Evolutionary conservation across 2,797 vertebrate species (phyloP), one percentile per base, ranked within the genome.

Genomic region (Anguilla pacifica): DNA sequence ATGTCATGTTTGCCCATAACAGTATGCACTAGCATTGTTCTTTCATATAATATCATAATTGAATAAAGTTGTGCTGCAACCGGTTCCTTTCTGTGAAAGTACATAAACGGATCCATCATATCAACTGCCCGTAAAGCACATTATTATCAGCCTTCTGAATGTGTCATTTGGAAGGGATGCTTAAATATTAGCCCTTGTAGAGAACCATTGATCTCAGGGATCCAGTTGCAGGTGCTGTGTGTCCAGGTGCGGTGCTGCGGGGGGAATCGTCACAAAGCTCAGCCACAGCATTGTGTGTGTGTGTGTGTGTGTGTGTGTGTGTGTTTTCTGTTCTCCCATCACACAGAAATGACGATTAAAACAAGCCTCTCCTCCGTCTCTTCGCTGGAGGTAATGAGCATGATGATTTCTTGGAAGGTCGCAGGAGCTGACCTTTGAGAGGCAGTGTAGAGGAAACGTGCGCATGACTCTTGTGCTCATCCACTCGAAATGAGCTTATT

Each of bases 361-460:
- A 46, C 15, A 17, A 39, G 81, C n/a, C n/a, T 70, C 57, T 53
- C 3, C 90, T 86, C 88, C 83, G 91, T 93, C 95, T 95, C 95
- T 94, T 93, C 93, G 94, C 93, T 92, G 90, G 91, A 89, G 92
- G 93, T 96, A 95, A 95, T 92, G 92, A 90, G 94, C 95, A 91
- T 39, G 55, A 61, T 17, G 3, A 11, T 85, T n/a, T 57, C 49
- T 31, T 4, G 94, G 94, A 92, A 92, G 92, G 93, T 95, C 95
- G 95, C 93, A 93, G 93, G 88, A 93, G 93, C 92, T 90, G 92
- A 93, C 94, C 91, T 92, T 90, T 92, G 90, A 86, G 59, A 84
- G 43, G 89, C 87, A 7, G 51, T 84, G 55, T 61, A 87, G 90
- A 87, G 83, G 83, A 88, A 92, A 91, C 88, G 79, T 86, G 11